phyloP scores from a whole-genome alignment of 2,113 vertebrate genomes.

The Rhinoderma darwinii region DNA sequence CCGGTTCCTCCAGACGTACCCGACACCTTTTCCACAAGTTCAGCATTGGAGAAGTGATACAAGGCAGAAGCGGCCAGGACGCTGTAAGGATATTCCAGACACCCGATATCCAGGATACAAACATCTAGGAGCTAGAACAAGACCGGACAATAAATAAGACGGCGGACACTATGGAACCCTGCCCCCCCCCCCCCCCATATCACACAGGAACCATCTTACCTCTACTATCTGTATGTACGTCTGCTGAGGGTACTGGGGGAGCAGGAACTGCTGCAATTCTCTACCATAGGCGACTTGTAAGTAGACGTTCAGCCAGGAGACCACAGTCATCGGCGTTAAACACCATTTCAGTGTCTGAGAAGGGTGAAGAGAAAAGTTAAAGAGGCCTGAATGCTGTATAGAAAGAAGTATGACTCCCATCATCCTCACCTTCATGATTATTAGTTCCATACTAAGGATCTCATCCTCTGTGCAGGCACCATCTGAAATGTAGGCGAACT shows the following conservation, averaged over 20 bases:
- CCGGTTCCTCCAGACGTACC: slow-evolving; percentile 71
- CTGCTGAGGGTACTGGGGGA: slow-evolving; percentile 88
- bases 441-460: slow-evolving; percentile 92
- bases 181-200: not conserved
- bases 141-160: not conserved
- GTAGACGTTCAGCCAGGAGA: slow-evolving; percentile 97
- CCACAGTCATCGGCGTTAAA: slow-evolving; percentile 87
- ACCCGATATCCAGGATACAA: slow-evolving; percentile 87
- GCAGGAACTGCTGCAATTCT: slow-evolving; percentile 76
- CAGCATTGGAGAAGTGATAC: slow-evolving; percentile 93
- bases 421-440: slow-evolving; percentile 90
- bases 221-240: slow-evolving; percentile 91
- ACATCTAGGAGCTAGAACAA: slow-evolving; percentile 85
- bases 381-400: not conserved
- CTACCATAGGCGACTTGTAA: slow-evolving; percentile 94
- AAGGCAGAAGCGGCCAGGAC: slow-evolving; percentile 91
- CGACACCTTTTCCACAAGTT: slow-evolving; percentile 90
- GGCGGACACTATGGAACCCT: not conserved
- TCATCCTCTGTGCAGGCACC: slow-evolving; percentile 94
- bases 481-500: slow-evolving; percentile 97
- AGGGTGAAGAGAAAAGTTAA: slow-evolving; percentile 21
- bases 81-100: slow-evolving; percentile 87
- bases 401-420: not conserved
- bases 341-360: slow-evolving; percentile 91
- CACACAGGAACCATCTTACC: slow-evolving; percentile 70